Percentiles rank a stretch among this genome's conserved stretches.
phyloP scores from a whole-genome alignment of 2,888 invertebrate species.

The Cephus sareptanus region DNA sequence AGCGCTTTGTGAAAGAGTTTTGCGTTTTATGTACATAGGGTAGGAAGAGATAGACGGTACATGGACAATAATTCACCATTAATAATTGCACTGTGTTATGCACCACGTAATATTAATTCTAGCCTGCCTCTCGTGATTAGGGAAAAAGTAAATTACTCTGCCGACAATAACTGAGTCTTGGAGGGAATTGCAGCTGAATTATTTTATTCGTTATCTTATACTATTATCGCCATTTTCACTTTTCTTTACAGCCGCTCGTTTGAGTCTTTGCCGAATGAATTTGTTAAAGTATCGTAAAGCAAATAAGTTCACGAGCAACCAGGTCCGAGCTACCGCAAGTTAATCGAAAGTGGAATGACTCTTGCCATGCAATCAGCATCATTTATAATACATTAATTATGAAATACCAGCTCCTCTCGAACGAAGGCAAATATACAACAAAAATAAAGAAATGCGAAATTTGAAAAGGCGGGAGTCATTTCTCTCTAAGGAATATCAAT shows the following conservation, averaged over 20 bases:
- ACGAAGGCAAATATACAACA: background rate
- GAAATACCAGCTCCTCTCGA: background rate
- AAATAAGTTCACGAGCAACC: background rate
- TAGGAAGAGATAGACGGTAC: background rate
- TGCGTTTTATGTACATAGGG: background rate
- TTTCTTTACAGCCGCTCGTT: background rate
- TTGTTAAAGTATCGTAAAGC: background rate
- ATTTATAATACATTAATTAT: background rate
- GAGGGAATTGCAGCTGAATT: background rate
- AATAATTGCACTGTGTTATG: background rate
- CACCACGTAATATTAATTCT: background rate
- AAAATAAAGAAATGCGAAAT: background rate
- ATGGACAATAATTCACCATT: background rate
- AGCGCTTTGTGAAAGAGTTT: background rate
- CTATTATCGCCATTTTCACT: background rate
- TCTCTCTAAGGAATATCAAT: background rate
- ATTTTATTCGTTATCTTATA: background rate
- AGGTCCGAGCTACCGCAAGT: background rate
- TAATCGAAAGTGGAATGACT: background rate
- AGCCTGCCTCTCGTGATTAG: background rate
- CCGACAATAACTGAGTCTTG: background rate
- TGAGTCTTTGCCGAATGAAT: background rate
- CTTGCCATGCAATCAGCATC: background rate
- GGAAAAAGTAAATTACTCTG: background rate
- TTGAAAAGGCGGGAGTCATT: background rate